These are phyloP conservation scores for Chloroceryle amazona DNA, from an alignment of 2,797 vertebrate genomes.

Conservation along the genomic window DNA sequence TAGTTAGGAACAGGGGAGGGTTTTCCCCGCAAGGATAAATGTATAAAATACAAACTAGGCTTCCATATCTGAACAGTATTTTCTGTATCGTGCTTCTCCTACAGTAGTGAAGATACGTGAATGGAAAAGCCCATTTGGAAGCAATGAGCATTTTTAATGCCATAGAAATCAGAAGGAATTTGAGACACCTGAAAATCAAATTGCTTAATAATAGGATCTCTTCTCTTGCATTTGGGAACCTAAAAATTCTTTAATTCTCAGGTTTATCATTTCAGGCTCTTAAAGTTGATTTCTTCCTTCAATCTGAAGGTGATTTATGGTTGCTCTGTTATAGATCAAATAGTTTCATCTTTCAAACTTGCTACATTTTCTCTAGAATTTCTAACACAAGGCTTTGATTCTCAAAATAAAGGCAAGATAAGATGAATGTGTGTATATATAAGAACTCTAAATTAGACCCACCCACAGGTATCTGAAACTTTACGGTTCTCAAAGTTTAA, in stretches of 20 bases:
- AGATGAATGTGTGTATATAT: conserved; percentile 46
- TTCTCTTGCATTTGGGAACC: neutral
- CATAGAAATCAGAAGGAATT: neutral
- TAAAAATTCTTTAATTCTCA: conserved; percentile 39
- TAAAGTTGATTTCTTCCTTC: conserved; percentile 32
- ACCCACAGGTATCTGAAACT: conserved; percentile 11
- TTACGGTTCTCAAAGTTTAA: conserved; percentile 34
- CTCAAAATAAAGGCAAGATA: conserved; percentile 16
- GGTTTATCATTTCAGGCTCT: conserved; percentile 21
- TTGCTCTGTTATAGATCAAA: neutral
- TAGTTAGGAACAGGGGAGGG: neutral
- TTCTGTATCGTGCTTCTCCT: neutral
- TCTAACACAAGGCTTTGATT: conserved; percentile 41
- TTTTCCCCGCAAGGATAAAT: neutral
- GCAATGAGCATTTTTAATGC: neutral
- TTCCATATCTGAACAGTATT: neutral
- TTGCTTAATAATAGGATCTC: neutral
- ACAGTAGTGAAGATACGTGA: neutral
- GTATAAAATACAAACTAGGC: neutral
- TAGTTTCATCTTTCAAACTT: conserved; percentile 58
- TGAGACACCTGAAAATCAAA: neutral
- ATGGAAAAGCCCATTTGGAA: neutral
- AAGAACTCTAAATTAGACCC: neutral
- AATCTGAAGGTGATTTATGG: conserved; percentile 54
- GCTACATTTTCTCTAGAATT: conserved; percentile 15